Evolutionary conservation across 2,888 invertebrate genomes (phyloP).

Genomic region (Melanostoma scalare): DNA sequence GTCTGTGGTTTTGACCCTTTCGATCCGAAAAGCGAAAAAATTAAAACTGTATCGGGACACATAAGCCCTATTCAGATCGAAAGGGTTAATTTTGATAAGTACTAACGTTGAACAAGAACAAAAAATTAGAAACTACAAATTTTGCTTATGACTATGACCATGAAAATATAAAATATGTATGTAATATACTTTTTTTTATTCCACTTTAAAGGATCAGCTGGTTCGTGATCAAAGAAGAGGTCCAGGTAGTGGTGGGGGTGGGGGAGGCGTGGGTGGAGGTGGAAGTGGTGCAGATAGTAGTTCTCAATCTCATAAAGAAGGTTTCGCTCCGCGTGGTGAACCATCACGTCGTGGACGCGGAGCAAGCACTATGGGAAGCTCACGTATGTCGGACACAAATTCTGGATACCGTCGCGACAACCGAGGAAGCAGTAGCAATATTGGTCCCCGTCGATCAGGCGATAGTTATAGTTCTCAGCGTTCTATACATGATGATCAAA

Average conservation of each 20-base stretch:
- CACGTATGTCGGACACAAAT: conserved; percentile 77
- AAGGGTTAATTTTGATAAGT: too few species aligned
- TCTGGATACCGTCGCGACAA: conserved; percentile 77
- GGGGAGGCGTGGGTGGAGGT: conserved; percentile 39
- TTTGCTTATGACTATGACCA: too few species aligned
- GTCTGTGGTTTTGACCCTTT: too few species aligned
- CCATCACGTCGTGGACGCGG: conserved; percentile 94
- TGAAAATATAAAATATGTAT: too few species aligned
- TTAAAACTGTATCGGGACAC: too few species aligned
- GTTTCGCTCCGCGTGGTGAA: conserved; percentile 93
- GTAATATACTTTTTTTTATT: too few species aligned
- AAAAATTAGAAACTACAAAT: too few species aligned
- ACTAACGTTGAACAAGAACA: too few species aligned
- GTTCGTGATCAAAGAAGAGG: conserved; percentile 62
- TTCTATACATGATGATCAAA: conserved; percentile 77
- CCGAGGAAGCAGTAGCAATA: conserved; percentile 82
- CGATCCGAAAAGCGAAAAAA: too few species aligned
- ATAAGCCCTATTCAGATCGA: too few species aligned
- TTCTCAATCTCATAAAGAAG: conserved; percentile 83
- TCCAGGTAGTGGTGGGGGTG: conserved; percentile 69
- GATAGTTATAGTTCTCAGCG: conserved; percentile 71
- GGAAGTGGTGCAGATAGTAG: conserved; percentile 74
- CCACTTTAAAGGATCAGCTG: conserved; percentile 39
- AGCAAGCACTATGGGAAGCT: conserved; percentile 83
- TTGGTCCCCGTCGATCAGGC: conserved; percentile 87